phyloP scores from a whole-genome alignment of 2,888 invertebrate species.

The Nebria brevicollis region DNA sequence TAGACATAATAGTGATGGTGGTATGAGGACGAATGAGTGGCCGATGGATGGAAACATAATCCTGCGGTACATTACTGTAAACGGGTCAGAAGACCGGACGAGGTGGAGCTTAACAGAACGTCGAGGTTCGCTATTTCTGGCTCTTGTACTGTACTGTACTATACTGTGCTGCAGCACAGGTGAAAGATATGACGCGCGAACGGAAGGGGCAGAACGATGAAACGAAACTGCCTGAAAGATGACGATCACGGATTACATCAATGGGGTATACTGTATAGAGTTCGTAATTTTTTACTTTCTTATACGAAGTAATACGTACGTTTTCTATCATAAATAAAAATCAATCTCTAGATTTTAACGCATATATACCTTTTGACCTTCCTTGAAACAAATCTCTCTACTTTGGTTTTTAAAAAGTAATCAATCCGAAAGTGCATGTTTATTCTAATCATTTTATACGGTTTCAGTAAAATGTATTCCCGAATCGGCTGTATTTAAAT shows the following conservation, averaged over 20 bases:
- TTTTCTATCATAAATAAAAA: too few relatives aligned
- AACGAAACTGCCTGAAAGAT: not conserved
- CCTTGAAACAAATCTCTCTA: too few relatives aligned
- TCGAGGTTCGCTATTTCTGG: not conserved
- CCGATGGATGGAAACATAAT: conserved; percentile 40
- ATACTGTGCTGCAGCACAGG: not conserved
- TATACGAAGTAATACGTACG: too few relatives aligned
- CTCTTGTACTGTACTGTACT: not conserved
- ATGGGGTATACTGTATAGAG: not conserved
- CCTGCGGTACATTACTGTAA: conserved; percentile 41
- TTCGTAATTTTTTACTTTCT: not conserved
- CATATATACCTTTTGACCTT: too few relatives aligned
- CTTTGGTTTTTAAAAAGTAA: too few relatives aligned
- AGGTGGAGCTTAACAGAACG: not conserved
- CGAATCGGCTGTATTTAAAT: too few relatives aligned
- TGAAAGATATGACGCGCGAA: not conserved
- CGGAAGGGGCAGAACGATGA: not conserved
- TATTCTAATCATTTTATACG: too few relatives aligned
- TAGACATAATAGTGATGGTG: not conserved
- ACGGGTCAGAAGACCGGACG: conserved; percentile 10
- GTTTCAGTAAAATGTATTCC: too few relatives aligned
- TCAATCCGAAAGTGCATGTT: too few relatives aligned
- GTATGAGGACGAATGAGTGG: conserved; percentile 3
- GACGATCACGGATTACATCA: not conserved
- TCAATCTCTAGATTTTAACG: too few relatives aligned